Conservation (phyloP, 2,888 invertebrate species). For the Amphiduros pacificus region DNA sequence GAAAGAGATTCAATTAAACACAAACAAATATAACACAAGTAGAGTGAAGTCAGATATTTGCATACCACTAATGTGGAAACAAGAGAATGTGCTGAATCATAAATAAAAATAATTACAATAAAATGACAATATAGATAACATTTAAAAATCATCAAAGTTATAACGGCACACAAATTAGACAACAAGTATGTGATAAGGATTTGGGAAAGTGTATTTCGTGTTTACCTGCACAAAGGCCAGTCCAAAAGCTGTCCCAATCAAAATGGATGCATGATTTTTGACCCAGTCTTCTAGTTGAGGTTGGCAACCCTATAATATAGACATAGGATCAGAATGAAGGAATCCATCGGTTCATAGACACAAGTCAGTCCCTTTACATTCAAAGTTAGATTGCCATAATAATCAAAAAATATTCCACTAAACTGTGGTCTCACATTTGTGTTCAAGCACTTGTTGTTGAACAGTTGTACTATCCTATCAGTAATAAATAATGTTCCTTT, state of each 20-base stretch:
- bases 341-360: too few species aligned
- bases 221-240: conserved; percentile 58
- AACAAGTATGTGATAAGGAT: background rate
- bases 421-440: too few species aligned
- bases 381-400: background rate
- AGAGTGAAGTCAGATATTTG: background rate
- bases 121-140: background rate
- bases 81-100: background rate
- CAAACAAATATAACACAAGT: background rate
- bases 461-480: too few species aligned
- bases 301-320: conserved; percentile 60
- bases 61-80: background rate
- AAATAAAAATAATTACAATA: background rate
- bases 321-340: too few species aligned
- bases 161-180: background rate
- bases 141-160: background rate
- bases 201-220: background rate
- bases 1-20: background rate
- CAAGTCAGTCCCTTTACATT: too few species aligned
- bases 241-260: conserved; percentile 61
- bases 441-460: too few species aligned
- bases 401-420: background rate
- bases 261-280: conserved; percentile 58
- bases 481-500: too few species aligned
- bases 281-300: conserved; percentile 60